A percentile compares a stretch with the other conserved stretches of the same genome.
Evolutionary conservation across 2,888 invertebrate genomes (phyloP).

Genomic region (Netelia fuscicornis): DNA sequence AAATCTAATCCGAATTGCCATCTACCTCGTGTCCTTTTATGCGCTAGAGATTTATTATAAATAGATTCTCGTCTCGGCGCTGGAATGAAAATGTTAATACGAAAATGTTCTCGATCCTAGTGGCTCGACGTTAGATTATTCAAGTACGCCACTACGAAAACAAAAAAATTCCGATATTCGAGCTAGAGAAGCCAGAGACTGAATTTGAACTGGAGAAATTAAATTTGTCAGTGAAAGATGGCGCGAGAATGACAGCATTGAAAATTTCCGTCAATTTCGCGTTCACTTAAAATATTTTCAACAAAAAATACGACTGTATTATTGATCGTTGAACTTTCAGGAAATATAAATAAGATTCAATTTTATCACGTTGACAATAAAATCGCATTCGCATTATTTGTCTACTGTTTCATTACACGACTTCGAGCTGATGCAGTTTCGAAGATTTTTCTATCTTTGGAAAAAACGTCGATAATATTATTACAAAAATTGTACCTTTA

Average conservation of each 20-base stretch:
- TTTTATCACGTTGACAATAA: too few relatives aligned
- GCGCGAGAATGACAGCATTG: conserved; percentile 7
- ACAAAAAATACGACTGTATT: neutral
- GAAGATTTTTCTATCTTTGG: too few relatives aligned
- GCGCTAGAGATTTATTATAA: neutral
- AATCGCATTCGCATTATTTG: too few relatives aligned
- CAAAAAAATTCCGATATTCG: conserved; percentile 19
- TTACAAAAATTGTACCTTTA: too few relatives aligned
- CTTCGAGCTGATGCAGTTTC: too few relatives aligned
- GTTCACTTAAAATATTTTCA: neutral
- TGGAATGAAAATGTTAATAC: conserved; percentile 6
- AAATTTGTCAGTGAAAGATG: neutral
- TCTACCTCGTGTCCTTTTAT: neutral
- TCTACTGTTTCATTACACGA: too few relatives aligned
- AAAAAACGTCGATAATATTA: too few relatives aligned
- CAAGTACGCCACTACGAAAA: neutral
- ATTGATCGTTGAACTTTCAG: neutral
- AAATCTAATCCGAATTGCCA: neutral
- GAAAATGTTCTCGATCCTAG: conserved; percentile 3
- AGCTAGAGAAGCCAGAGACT: neutral
- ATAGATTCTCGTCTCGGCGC: neutral
- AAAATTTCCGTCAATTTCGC: neutral
- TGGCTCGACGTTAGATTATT: neutral
- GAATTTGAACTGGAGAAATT: neutral
- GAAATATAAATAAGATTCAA: neutral